phyloP scores from a whole-genome alignment of 1,140 invertebrate species.

The Zaprionus davidi region DNA sequence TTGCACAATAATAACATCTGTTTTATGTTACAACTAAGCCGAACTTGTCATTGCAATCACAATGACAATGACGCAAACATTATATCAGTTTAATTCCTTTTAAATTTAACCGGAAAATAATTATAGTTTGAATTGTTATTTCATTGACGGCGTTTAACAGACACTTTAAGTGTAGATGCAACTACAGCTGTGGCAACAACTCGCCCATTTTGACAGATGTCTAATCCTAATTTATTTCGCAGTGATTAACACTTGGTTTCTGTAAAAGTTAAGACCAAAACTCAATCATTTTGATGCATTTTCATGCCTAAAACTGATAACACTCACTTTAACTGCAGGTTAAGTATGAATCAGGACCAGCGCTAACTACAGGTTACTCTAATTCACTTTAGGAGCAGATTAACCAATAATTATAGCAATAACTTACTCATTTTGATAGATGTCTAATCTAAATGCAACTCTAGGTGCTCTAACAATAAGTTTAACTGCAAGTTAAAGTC shows the following conservation, averaged over 20 bases:
- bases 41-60: neutral
- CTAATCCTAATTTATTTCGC: neutral
- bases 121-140: neutral
- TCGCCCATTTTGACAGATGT: neutral
- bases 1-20: neutral
- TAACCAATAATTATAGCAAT: too few relatives aligned
- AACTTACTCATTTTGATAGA: too few relatives aligned
- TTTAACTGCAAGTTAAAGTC: neutral
- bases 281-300: neutral
- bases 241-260: neutral
- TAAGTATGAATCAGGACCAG: too few relatives aligned
- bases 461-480: neutral
- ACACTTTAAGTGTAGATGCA: neutral
- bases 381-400: too few relatives aligned
- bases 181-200: neutral
- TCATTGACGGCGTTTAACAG: neutral
- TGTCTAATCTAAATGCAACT: neutral
- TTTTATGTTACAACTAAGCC: neutral
- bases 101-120: neutral
- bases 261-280: neutral
- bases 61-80: neutral
- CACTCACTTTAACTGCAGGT: neutral
- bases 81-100: neutral
- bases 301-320: neutral
- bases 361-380: too few relatives aligned